phyloP scores from a whole-genome alignment of 2,797 vertebrate species.

The Halcyon leucocephala region DNA sequence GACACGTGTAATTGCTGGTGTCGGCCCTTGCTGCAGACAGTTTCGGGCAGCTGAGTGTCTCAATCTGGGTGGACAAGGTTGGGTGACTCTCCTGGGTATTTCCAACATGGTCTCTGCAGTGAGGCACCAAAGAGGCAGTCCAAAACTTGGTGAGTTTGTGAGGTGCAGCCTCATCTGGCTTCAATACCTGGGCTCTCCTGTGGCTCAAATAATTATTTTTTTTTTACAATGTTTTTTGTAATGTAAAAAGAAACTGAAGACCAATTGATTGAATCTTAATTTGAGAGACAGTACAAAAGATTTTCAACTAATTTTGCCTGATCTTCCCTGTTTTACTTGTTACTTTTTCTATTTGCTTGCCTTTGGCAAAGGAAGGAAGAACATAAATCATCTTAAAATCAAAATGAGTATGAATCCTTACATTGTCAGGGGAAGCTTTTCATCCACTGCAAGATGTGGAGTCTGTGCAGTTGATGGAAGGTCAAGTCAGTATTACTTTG shows the following conservation, averaged over 20 bases:
- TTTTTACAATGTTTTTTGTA: neutral
- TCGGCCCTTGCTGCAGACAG: neutral
- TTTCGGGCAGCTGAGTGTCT: neutral
- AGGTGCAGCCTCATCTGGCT: neutral
- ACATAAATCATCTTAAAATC: neutral
- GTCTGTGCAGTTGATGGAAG: neutral
- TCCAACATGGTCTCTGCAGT: neutral
- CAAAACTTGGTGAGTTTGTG: neutral
- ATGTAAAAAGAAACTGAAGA: neutral
- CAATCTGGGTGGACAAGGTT: neutral
- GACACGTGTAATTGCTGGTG: neutral
- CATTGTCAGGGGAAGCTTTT: neutral
- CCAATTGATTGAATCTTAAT: neutral
- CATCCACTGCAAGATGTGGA: neutral
- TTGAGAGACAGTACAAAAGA: neutral
- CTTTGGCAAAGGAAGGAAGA: neutral
- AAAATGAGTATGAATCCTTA: neutral
- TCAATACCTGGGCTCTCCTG: neutral
- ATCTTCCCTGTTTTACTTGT: neutral
- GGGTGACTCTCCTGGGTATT: neutral
- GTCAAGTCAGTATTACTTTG: neutral
- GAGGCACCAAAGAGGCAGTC: rapidly evolving
- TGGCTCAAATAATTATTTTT: neutral
- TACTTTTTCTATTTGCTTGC: neutral
- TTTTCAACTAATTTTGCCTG: neutral